Evolutionary conservation across 2,113 vertebrate species (phyloP).

Genomic region (Pseudolaguvia tuberculata): DNA sequence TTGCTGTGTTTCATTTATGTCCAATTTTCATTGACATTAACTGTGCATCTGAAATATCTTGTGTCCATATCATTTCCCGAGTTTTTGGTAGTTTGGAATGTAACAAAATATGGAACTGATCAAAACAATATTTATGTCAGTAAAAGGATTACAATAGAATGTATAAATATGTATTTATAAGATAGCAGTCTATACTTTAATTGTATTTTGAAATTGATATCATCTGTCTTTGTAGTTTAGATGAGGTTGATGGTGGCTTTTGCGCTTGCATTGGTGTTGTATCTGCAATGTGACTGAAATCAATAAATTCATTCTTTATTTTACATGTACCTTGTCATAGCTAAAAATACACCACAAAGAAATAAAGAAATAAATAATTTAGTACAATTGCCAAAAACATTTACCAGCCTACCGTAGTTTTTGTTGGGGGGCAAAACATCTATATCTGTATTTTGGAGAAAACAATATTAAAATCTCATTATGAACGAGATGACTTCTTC

Average conservation of each 20-base stretch:
- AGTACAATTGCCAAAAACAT: background rate
- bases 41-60: slow-evolving; percentile 26
- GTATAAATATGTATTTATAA: slow-evolving; percentile 50
- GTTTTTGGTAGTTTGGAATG: slow-evolving; percentile 54
- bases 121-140: slow-evolving; percentile 61
- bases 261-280: slow-evolving; percentile 71
- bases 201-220: slow-evolving; percentile 47
- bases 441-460: background rate
- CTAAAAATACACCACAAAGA: background rate
- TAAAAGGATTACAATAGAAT: slow-evolving; percentile 51
- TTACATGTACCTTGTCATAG: slow-evolving; percentile 51
- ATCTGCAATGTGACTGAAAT: slow-evolving; percentile 73
- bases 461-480: background rate
- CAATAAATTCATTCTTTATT: slow-evolving; percentile 73
- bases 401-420: background rate
- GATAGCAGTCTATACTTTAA: slow-evolving; percentile 43
- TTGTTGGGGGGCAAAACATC: too few relatives aligned
- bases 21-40: slow-evolving; percentile 61
- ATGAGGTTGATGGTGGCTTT: slow-evolving; percentile 64
- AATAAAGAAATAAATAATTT: background rate
- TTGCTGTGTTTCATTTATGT: slow-evolving; percentile 48
- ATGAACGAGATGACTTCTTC: slow-evolving; percentile 43
- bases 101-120: slow-evolving; percentile 58
- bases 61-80: slow-evolving; percentile 37
- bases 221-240: slow-evolving; percentile 50